phyloP scores from a whole-genome alignment of 2,797 vertebrate species.

The Synaphobranchus kaupii region DNA sequence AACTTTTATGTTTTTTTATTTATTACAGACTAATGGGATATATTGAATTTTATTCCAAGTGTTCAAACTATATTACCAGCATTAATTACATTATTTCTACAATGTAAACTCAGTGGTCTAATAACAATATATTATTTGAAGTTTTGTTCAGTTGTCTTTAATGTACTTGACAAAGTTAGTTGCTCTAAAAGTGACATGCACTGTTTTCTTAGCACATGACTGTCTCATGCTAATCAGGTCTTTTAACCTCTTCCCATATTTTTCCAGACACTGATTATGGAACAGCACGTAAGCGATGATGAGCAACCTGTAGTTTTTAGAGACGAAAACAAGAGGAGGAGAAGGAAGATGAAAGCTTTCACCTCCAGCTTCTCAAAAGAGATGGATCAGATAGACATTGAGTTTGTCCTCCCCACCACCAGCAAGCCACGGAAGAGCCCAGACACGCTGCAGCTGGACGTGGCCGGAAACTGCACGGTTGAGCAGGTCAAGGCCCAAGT shows the following conservation, averaged over 20 bases:
- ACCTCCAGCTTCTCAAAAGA: constrained; percentile 64
- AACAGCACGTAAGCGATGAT: constrained; percentile 74
- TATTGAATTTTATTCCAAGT: background rate
- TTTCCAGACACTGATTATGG: constrained; percentile 83
- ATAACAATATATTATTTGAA: background rate
- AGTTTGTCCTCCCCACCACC: constrained; percentile 87
- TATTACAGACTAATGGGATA: background rate
- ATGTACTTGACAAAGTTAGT: background rate
- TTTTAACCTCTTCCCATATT: constrained; percentile 23
- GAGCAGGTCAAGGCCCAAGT: constrained; percentile 94
- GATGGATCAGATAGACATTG: constrained; percentile 87
- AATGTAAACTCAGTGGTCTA: background rate
- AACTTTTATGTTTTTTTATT: background rate
- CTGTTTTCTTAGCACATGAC: background rate
- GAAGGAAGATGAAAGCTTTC: constrained; percentile 90
- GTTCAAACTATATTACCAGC: background rate
- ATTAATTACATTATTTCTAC: background rate
- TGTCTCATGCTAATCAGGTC: background rate
- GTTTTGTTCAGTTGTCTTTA: background rate
- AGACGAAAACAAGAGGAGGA: constrained; percentile 82
- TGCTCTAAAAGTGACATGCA: background rate
- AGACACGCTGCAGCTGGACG: constrained; percentile 78
- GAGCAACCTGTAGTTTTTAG: constrained; percentile 79
- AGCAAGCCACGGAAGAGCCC: constrained; percentile 72
- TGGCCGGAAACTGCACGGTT: constrained; percentile 91